Percentiles rank a stretch among this genome's conserved stretches.
Conservation (phyloP, 2,888 invertebrate species). For the Tenodera sinensis region DNA sequence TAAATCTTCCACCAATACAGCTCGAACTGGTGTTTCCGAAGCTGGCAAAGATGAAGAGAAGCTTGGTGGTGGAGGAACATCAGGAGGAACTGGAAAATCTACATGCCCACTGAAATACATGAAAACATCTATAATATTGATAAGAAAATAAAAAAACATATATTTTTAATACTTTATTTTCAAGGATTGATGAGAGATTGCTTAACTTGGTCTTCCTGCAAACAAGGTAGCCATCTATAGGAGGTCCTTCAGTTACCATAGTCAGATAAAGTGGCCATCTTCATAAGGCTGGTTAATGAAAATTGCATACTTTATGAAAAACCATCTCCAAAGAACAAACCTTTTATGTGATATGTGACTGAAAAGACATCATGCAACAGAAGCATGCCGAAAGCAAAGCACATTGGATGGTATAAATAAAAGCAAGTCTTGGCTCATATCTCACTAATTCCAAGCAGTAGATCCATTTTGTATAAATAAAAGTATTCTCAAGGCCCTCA, state of each 20-base stretch:
- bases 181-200: not conserved
- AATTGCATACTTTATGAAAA: not conserved
- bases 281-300: not conserved
- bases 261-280: not conserved
- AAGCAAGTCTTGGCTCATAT: no score
- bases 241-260: not conserved
- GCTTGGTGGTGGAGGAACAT: conserved; percentile 23
- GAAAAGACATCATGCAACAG: not conserved
- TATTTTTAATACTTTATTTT: not conserved
- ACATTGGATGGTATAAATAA: no score
- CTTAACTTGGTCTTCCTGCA: not conserved
- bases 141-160: not conserved
- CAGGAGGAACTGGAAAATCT: conserved; percentile 10
- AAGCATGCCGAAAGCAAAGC: not conserved
- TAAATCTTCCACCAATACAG: conserved; percentile 74
- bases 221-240: no score
- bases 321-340: not conserved
- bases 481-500: no score
- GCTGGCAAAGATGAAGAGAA: conserved; percentile 21
- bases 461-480: no score
- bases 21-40: not conserved
- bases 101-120: not conserved
- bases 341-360: not conserved
- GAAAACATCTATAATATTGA: no score
- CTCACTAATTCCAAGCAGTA: no score